These are phyloP conservation scores for Oxyteleia sp. DNA, from an alignment of 2,888 invertebrate species.

Conservation along the genomic window DNA sequence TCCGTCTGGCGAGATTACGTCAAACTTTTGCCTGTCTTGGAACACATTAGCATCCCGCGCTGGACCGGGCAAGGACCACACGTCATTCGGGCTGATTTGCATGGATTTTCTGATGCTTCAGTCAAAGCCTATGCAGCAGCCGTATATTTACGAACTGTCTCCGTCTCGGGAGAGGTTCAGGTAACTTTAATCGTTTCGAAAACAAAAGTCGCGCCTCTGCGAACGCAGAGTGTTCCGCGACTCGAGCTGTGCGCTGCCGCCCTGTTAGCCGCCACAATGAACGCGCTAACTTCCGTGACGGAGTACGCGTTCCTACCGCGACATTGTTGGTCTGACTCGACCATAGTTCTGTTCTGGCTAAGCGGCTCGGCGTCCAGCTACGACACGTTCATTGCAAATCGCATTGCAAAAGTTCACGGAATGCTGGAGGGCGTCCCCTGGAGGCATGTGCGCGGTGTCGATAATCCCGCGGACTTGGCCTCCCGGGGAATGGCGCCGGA, in stretches of 20 bases:
- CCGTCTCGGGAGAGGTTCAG: background rate
- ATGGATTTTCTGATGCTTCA: conserved; percentile 61
- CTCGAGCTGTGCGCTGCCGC: conserved; percentile 14
- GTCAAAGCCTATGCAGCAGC: conserved; percentile 44
- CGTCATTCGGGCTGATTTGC: conserved; percentile 4
- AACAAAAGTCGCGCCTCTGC: conserved; percentile 53
- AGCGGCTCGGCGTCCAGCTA: conserved; percentile 24
- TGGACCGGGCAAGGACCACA: background rate
- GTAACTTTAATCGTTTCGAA: conserved; percentile 28
- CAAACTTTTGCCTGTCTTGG: background rate
- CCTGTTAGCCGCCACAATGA: conserved; percentile 18
- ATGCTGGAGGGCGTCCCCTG: conserved; percentile 26
- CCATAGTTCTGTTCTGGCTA: conserved; percentile 68
- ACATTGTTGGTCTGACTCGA: conserved; percentile 47
- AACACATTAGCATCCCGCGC: background rate
- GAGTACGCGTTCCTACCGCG: background rate
- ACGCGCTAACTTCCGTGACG: background rate
- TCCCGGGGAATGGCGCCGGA: conserved; percentile 35
- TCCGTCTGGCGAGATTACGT: too few species aligned
- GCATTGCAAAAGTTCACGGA: conserved; percentile 26
- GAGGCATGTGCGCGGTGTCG: conserved; percentile 42
- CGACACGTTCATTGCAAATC: conserved; percentile 31
- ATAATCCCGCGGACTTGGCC: conserved; percentile 62
- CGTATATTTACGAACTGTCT: background rate
- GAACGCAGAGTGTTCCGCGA: conserved; percentile 39